Base-by-base conservation (phyloP, 2,888 invertebrate genomes). In the Eupithecia abbreviata region DNA sequence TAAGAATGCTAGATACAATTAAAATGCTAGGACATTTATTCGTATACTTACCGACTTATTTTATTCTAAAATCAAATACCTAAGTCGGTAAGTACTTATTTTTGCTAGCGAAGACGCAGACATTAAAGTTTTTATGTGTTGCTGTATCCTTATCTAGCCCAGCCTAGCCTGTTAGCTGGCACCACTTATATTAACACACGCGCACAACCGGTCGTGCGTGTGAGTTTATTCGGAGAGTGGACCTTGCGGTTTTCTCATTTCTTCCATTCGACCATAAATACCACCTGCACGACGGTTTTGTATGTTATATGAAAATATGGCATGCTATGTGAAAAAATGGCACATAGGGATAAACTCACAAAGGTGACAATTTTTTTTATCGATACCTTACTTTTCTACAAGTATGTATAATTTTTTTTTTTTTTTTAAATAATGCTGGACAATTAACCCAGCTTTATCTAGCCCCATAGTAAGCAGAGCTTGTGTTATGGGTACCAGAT, bases 201-300 rank as follows among this genome's bases (percentile, higher is more conserved):
- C 41, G 0, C 58, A 42, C 68, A 75, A 73, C 79, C 75, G 75
- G 79, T 76, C 73, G 58, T 71, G 75, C 80, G 71, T 80, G 79
- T 78, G 80, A 79, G 77, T 79, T 73, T 55, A 73, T 71, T 74
- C 67, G 84, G 83, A 87, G 84, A 84, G 84, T 81, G 85, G 84
- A 86, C 83, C 85, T 85, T 83, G 85, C 85, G 83, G 86, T 88
- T 89, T 89, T 89, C 88, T 85, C 85, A 85, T 84, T 85, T 85
- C 85, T 87, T 86, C 86, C 86, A 86, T 87, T 58, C 87, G 86
- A 89, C 87, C 66, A 42, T 55, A 51, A 12, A 51, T 55, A 55
- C 51, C 10, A 47, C 55, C 55, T 55, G 15, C 51, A 15, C 30
- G 62, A 62, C 62, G 2, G 12, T 41, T 4, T 65, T 41, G 30